These are phyloP conservation scores for Hypercompe scribonia DNA, from an alignment of 2,888 invertebrate species.

Conservation along the genomic window DNA sequence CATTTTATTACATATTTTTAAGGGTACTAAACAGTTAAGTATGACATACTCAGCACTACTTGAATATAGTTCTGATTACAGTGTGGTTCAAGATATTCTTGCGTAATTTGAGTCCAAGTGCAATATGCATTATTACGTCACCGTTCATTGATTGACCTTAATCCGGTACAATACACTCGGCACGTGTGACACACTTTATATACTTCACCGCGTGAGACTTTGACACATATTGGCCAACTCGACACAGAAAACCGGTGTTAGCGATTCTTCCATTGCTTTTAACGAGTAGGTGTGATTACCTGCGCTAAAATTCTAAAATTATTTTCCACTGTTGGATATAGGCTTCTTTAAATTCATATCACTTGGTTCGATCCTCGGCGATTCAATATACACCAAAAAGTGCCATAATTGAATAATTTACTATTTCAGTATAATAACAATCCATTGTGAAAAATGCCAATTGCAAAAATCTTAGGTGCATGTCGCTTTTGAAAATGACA, in stretches of 20 bases:
- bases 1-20: not conserved
- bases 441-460: no score
- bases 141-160: conserved; percentile 44
- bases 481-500: no score
- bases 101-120: conserved; percentile 6
- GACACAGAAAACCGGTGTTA: not conserved
- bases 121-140: conserved; percentile 19
- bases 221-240: not conserved
- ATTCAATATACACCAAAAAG: no score
- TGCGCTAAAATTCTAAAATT: no score
- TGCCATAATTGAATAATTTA: no score
- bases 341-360: no score
- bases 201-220: not conserved
- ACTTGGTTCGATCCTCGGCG: no score
- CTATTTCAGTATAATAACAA: no score
- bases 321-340: no score
- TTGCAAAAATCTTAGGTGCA: no score
- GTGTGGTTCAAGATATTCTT: conserved; percentile 10
- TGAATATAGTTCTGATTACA: not conserved
- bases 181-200: conserved; percentile 8
- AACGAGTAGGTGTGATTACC: no score
- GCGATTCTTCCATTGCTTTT: not conserved
- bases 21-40: not conserved
- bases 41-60: not conserved
- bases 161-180: conserved; percentile 23